Percentiles rank a stretch among this genome's conserved stretches.
phyloP scores from a whole-genome alignment of 2,113 vertebrate genomes.

The Pituophis catenifer region DNA sequence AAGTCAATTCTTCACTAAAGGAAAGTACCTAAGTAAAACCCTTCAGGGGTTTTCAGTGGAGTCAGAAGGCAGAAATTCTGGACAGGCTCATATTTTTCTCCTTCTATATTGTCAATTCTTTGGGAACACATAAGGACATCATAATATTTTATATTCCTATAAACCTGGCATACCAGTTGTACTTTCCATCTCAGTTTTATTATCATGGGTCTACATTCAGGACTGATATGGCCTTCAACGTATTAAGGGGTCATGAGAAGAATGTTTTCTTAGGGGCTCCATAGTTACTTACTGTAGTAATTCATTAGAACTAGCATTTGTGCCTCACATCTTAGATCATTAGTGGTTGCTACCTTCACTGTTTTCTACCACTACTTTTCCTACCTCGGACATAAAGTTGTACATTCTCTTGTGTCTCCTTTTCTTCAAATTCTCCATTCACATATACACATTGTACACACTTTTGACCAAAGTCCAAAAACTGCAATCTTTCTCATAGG shows the following conservation, averaged over 20 bases:
- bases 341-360: not conserved
- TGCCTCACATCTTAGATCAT: not conserved
- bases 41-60: not conserved
- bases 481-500: not conserved
- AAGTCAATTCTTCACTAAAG: not conserved
- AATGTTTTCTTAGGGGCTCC: slow-evolving; percentile 8
- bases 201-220: slow-evolving; percentile 28
- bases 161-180: slow-evolving; percentile 41
- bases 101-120: slow-evolving; percentile 20
- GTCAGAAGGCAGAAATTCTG: not conserved
- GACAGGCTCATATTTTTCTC: not conserved
- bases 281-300: not conserved
- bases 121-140: slow-evolving; percentile 30
- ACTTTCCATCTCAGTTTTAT: slow-evolving; percentile 44
- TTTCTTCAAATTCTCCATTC: not conserved
- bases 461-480: not conserved
- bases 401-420: not conserved
- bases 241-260: slow-evolving; percentile 22
- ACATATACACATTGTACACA: not conserved
- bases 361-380: not conserved
- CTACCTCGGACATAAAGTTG: not conserved
- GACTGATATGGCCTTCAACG: slow-evolving; percentile 51
- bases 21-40: not conserved
- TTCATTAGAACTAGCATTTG: not conserved
- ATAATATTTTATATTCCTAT: slow-evolving; percentile 36